Base-by-base conservation (phyloP, 1,140 invertebrate genomes). In the Drosophila busckii region DNA sequence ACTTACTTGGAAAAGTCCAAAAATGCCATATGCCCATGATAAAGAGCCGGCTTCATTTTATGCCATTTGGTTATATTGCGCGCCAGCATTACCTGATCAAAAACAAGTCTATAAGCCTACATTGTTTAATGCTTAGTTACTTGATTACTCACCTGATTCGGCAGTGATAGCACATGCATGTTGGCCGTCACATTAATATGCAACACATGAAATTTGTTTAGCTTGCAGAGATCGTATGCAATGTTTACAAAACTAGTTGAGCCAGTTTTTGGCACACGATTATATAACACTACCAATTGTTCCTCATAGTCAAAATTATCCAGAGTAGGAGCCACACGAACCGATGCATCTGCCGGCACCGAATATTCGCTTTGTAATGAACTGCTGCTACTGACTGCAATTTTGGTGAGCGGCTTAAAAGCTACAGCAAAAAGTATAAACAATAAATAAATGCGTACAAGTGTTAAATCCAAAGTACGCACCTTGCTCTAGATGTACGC, bases 191-290 rank as follows among this genome's bases (percentile, higher is more conserved):
- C 94, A 88, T 99, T 99, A 42, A 99, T 93, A 90, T 99, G 98
- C 59, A 99, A 89, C n/a, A 96, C 94, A 88, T 96, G 93, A 88
- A 96, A 99, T 66, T 93, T 92, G 89, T 99, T 99, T 55, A 89
- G 91, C 75, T 94, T 93, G 87, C 97, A 99, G 10, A 99, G 89
- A 89, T 99, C 97, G 88, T 99, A 99, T 2, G 95, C 96, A 45
- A 99, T 92, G 65, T 97, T 97, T 42, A 98, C 96, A 86, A 99
- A 97, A 87, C 97, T 98, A 2, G 98, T 99, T 3, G 97, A 99
- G 3, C 95, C 98, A n/a, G 98, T 99, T 89, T 99, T 99, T 9
- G 98, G 98, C 22, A 99, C 96, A 85, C 97, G 91, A 88, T 99
- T 98, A 88, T 98, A 99, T 63, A 98, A 94, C 23, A 98, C 91